A percentile compares a stretch with the other conserved stretches of the same genome.
Conservation (phyloP, 2,797 vertebrate species). For the Chelon auratus region DNA sequence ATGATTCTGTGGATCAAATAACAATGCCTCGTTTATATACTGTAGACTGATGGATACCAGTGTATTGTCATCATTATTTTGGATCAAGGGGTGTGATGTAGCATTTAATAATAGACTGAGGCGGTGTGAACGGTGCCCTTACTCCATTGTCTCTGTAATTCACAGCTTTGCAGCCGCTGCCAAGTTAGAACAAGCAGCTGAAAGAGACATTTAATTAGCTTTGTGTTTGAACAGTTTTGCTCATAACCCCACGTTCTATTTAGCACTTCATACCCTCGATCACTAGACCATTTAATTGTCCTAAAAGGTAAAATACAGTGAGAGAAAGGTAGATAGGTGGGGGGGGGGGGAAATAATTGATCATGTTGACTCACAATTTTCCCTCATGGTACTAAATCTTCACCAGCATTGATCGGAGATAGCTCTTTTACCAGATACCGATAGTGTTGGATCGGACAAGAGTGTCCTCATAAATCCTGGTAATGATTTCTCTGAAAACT, state of each 20-base stretch:
- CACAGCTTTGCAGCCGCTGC: constrained; percentile 61
- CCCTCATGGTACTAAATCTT: constrained; percentile 62
- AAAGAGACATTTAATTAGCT: constrained; percentile 67
- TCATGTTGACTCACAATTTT: constrained; percentile 58
- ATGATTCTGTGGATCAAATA: constrained; percentile 33
- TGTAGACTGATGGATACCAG: constrained; percentile 27
- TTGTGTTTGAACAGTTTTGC: constrained; percentile 35
- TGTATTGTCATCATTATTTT: constrained; percentile 54
- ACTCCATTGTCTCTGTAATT: constrained; percentile 45
- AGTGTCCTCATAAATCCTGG: constrained; percentile 75
- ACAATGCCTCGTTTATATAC: neutral
- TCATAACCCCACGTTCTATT: constrained; percentile 48
- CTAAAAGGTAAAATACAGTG: constrained; percentile 47
- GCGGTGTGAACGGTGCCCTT: constrained; percentile 40
- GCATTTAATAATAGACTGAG: constrained; percentile 59
- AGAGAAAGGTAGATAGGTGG: constrained; percentile 33
- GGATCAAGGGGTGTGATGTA: constrained; percentile 56
- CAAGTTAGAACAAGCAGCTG: constrained; percentile 60
- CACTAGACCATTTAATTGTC: constrained; percentile 55
- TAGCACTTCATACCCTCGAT: constrained; percentile 39
- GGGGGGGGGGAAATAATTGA: constrained; percentile 33
- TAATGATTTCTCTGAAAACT: constrained; percentile 78
- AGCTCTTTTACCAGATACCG: constrained; percentile 61
- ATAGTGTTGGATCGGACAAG: constrained; percentile 66
- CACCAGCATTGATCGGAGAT: constrained; percentile 70